Evolutionary conservation across 2,888 invertebrate genomes (phyloP), one percentile per base, ranked within the genome.

Genomic region (Melieria picta): DNA sequence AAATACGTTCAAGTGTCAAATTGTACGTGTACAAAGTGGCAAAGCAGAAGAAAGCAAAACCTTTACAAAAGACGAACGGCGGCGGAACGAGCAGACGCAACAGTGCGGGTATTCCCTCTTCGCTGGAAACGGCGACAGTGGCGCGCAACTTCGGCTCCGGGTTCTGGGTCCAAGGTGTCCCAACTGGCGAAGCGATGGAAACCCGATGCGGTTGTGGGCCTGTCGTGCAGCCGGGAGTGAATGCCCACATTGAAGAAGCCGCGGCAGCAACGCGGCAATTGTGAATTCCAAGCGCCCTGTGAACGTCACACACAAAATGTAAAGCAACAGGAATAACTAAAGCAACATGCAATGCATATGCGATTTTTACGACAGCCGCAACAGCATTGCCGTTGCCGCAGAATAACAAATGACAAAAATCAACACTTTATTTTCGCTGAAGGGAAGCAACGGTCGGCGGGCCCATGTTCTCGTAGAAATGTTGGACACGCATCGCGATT

Each of bases 1-100:
- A 11, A 45, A 43, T 60, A 60, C 43, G 30, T 65, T 55, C 65
- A 60, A 65, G 60, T 70, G 58, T 60, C 65, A 60, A 70, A 65
- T 48, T 69, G 61, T 13, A 65, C 13, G 30, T 30, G 30, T 30
- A 30, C 52, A 61, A 52, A 60, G 56, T 16, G n/a, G 42, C 46
- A 55, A 55, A 65, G 16, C 47, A 55, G 45, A 61, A 62, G 30
- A 52, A n/a, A 52, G 47, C 7, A 30, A 58, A 58, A n/a, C 13
- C 11, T 7, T 52, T 52, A 9, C 13, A 52, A 52, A 52, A 45
- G 9, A n/a, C 11, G 42, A 61, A 61, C 45, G 6, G 16, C n/a
- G n/a, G 1, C 30, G 30, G 7, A 52, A 11, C 30, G 30, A 30
- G 30, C 30, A 30, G 30, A 30, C 30, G 30, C 2, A 30, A 30